Evolutionary conservation across 2,797 vertebrate genomes (phyloP), one percentile per base, ranked within the genome.

Genomic region (Arrhamphus sclerolepis): DNA sequence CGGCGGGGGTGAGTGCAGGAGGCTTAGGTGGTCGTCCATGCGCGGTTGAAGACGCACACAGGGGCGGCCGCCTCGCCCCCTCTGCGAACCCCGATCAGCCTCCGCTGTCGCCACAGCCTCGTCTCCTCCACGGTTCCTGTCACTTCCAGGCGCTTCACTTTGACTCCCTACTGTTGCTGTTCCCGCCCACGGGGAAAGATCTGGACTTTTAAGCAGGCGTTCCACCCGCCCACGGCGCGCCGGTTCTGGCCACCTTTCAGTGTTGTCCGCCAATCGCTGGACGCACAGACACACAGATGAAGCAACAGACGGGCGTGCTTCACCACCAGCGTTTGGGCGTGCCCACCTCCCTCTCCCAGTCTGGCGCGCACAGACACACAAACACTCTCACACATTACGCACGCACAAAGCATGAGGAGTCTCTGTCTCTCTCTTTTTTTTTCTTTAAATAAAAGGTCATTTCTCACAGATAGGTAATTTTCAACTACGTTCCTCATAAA

Each of bases 1-100:
- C 84, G 91, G 93, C 83, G 87, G 94, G 88, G 95, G 95, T 79
- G 96, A 96, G 91, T 89, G 85, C 76, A 97, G 94, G 85, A 97
- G 94, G 92, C 95, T 93, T 91, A 90, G 94, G 83, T 93, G 95
- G 92, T 97, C 95, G 92, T 97, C 96, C 96, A 97, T 91, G 86
- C 85, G 83, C 85, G 81, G 78, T 70, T 84, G 87, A 74, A 90
- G 83, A 88, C 84, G 85, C 89, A 70, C 82, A 86, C 87, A 78
- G 89, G 91, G 86, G 84, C 89, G 88, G 87, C 90, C 89, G 89
- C 91, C 88, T 87, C 87, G 90, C 89, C 90, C 91, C 91, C 89
- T 90, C 83, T 80, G 86, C 80, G 80, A 78, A 77, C 89, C 86
- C 81, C 76, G 80, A 72, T 90, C 86, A 89, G 76, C 87, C 88